Percentiles rank a stretch among this genome's conserved stretches.
phyloP scores from a whole-genome alignment of 2,113 vertebrate species.

The Xenopus borealis region DNA sequence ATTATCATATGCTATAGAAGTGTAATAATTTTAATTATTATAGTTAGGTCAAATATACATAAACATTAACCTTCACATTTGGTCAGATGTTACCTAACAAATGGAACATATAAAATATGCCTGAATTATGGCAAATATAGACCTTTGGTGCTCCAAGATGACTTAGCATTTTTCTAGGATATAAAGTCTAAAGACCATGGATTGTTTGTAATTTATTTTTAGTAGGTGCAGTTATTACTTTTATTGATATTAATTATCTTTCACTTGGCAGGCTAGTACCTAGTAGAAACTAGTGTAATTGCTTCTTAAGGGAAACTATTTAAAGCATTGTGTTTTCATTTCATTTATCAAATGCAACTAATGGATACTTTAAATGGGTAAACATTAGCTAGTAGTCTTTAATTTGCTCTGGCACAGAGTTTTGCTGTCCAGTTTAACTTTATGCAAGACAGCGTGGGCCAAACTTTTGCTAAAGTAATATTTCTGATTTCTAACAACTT shows the following conservation, averaged over 20 bases:
- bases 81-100: background rate
- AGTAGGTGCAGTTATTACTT: constrained; percentile 8
- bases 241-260: constrained; percentile 13
- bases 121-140: background rate
- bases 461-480: too few species aligned
- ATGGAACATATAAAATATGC: background rate
- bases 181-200: constrained; percentile 20
- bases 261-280: constrained; percentile 1
- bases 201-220: constrained; percentile 11
- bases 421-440: too few species aligned
- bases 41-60: too few species aligned
- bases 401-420: too few species aligned
- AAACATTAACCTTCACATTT: too few species aligned
- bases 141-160: background rate
- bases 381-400: too few species aligned
- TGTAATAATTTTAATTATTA: too few species aligned
- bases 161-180: constrained; percentile 1
- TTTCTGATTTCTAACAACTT: too few species aligned
- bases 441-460: too few species aligned
- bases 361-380: too few species aligned
- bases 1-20: too few species aligned
- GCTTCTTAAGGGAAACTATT: background rate
- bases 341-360: too few species aligned
- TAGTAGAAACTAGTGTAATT: background rate
- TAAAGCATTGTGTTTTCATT: background rate